Percentiles rank a stretch among this genome's conserved stretches.
Conservation (phyloP, 2,888 invertebrate species). For the Bellardia bayeri region DNA sequence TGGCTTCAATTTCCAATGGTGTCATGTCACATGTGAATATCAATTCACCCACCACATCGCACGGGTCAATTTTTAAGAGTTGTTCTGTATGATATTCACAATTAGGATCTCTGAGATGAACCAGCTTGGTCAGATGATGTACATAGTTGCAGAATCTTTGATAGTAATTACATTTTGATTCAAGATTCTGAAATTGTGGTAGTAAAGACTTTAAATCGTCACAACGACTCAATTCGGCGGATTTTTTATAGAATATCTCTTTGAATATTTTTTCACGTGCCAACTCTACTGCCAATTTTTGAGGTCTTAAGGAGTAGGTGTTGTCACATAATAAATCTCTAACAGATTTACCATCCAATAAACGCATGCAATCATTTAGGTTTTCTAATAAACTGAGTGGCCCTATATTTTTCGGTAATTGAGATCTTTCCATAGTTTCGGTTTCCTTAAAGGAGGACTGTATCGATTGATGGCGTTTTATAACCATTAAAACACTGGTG, state of each 20-base stretch:
- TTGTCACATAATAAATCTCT: conserved; percentile 78
- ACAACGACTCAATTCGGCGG: conserved; percentile 76
- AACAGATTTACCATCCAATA: conserved; percentile 77
- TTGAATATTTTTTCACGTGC: conserved; percentile 79
- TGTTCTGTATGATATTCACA: conserved; percentile 79
- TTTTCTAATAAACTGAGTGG: conserved; percentile 79
- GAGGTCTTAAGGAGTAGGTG: conserved; percentile 79
- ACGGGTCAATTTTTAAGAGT: conserved; percentile 83
- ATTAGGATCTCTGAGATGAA: conserved; percentile 82
- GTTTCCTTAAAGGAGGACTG: conserved; percentile 58
- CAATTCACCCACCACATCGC: conserved; percentile 87
- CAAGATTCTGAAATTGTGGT: conserved; percentile 81
- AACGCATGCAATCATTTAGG: conserved; percentile 81
- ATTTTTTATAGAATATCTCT: conserved; percentile 76
- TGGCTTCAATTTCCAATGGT: conserved; percentile 88
- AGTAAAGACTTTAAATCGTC: conserved; percentile 80
- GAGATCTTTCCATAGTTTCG: conserved; percentile 66
- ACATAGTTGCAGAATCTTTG: conserved; percentile 80
- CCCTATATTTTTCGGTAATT: conserved; percentile 79
- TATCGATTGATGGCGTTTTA: conserved; percentile 80
- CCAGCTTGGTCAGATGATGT: conserved; percentile 81
- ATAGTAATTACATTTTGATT: conserved; percentile 81
- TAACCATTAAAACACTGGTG: conserved; percentile 80
- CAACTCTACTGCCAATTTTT: conserved; percentile 77
- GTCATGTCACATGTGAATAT: conserved; percentile 89